Evolutionary conservation across 2,113 vertebrate species (phyloP).

Genomic region (Stegostoma tigrinum): DNA sequence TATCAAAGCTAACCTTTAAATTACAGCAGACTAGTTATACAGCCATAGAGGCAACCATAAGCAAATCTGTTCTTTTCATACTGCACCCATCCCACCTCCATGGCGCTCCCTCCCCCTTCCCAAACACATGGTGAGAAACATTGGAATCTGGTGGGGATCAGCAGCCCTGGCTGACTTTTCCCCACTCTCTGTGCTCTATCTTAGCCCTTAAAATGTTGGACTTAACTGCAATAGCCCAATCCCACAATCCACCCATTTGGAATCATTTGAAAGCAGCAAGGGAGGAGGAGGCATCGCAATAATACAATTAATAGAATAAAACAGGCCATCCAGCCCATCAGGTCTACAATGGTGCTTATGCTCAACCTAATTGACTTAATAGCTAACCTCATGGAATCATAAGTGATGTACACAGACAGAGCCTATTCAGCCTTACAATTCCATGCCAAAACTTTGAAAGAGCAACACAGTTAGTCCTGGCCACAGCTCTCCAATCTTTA

Average conservation of each 20-base stretch:
- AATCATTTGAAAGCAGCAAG: neutral
- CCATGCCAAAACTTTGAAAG: too few relatives aligned
- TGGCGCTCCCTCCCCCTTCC: too few relatives aligned
- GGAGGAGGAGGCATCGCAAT: neutral
- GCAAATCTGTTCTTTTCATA: neutral
- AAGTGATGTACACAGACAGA: too few relatives aligned
- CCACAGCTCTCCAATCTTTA: too few relatives aligned
- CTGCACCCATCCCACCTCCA: too few relatives aligned
- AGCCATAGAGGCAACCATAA: neutral
- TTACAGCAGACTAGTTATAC: too few relatives aligned
- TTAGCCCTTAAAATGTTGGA: neutral
- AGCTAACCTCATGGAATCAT: too few relatives aligned
- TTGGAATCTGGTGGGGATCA: neutral
- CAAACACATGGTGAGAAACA: neutral
- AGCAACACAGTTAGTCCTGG: neutral
- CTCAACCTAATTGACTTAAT: too few relatives aligned
- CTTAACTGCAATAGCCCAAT: neutral
- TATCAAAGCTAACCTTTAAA: neutral
- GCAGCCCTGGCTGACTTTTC: neutral
- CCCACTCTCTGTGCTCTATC: neutral
- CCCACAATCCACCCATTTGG: neutral
- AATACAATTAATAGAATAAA: neutral
- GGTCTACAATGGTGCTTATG: too few relatives aligned
- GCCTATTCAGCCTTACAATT: too few relatives aligned
- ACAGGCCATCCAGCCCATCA: too few relatives aligned